Base-by-base conservation (phyloP, 2,888 invertebrate species). In the Melitaea athalia region DNA sequence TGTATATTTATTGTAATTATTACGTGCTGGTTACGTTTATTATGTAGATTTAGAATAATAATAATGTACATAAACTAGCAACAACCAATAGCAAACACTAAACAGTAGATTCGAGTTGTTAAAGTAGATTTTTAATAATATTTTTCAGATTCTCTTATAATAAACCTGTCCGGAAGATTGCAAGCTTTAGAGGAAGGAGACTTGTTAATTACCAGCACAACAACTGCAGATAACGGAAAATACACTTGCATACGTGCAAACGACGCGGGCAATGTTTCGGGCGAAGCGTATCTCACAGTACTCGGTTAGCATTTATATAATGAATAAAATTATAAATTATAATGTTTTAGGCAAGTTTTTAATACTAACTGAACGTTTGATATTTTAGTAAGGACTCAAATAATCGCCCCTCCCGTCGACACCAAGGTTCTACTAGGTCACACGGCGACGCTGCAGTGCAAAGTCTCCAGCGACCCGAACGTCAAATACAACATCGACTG, bases 371-470 rank as follows among this genome's bases (percentile, higher is more conserved):
- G 3, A n/a, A 49, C 4, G 24, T 49, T 75, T 76, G 63, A 71
- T 74, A 76, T 85, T 86, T 73, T 91, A 97, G 99, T 98, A 82
- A 95, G 98, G 78, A 98, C 98, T 11, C 97, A 98, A 92, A 98
- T 99, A 79, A 95, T 97, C 73, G 97, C 97, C 77, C 98, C 98
- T 65, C 99, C 99, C 64, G 97, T 97, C 72, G 98, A 98, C 85
- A 97, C 97, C 38, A 95, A 96, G 73, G 98, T 98, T 33, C 95
- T 99, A 72, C 94, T 99, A 71, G 99, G 99, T 31, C 96, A 98
- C 77, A 98, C 97, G 63, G 98, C 99, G 14, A 96, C 97, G 59
- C 92, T 99, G 75, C 98, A 98, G 83, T 99, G 99, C 91, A 97
- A 97, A 92, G 97, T 99, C 71, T 97, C 97, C 49, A 97, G 97